Evolutionary conservation across 2,888 invertebrate species (phyloP), one percentile per base, ranked within the genome.

Genomic region (Eupithecia exiguata): DNA sequence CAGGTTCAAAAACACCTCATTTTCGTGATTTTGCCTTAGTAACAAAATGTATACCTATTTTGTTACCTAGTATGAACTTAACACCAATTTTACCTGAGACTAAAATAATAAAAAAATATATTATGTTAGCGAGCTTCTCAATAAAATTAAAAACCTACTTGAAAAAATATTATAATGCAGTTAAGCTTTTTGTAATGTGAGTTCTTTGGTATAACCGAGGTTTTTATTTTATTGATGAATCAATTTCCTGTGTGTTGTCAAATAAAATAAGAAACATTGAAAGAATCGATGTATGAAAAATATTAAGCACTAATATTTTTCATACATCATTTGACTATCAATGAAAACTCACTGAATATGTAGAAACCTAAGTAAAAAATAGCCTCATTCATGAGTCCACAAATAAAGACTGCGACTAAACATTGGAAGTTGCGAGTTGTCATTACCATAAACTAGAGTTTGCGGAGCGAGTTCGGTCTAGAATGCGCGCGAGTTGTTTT

Each of bases 401-500:
- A 66, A 25, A 66, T 40, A 43, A 40, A 66, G 40, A 21, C 66
- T 12, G 0, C 40, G 38, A 40, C 40, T 40, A 65, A 70, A 40
- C 49, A 76, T 72, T 68, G 75, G 58, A 72, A 75, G 69, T 75
- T 68, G 71, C 49, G 71, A 70, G 49, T 70, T 68, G 63, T 58
- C 69, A 74, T 78, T 78, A 76, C 61, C 76, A 78, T 76, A 78
- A 76, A 76, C 70, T 75, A 74, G 78, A 71, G 61, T 76, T 71
- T 69, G 67, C 69, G 10, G 65, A 61, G 21, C 30, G 35, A 71
- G 70, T 74, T 68, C 58, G 46, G 63, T 74, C 74, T 74, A 69
- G 67, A 74, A 75, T 58, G 67, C 49, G 65, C 43, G 71, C 49
- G n/a, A 67, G 66, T 69, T 71, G 62, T 62, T 62, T 70, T 65